Percentiles rank a stretch among this genome's conserved stretches.
phyloP scores from a whole-genome alignment of 2,888 invertebrate genomes.

The Drosophila nr. medialis region DNA sequence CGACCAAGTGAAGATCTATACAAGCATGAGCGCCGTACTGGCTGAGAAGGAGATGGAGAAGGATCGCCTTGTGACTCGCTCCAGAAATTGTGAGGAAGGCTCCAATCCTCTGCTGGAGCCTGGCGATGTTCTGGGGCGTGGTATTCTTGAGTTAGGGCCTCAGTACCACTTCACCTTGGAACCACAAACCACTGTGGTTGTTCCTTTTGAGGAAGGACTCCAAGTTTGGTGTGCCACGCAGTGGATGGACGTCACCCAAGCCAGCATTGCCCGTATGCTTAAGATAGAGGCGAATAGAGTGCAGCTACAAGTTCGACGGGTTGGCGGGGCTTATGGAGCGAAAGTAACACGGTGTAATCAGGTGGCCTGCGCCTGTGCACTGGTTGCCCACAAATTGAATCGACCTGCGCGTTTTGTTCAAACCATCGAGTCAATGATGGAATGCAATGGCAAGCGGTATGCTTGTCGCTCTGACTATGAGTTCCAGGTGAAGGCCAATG shows the following conservation, averaged over 20 bases:
- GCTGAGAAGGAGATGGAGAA: constrained; percentile 51
- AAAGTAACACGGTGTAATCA: constrained; percentile 89
- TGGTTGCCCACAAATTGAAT: constrained; percentile 87
- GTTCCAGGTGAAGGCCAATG: constrained; percentile 87
- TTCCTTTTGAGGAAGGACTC: constrained; percentile 89
- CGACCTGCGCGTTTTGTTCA: constrained; percentile 90
- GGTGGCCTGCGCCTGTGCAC: constrained; percentile 88
- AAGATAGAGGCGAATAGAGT: constrained; percentile 87
- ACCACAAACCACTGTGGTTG: constrained; percentile 88
- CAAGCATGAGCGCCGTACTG: constrained; percentile 85
- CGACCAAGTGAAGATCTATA: constrained; percentile 68
- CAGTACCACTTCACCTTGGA: constrained; percentile 93
- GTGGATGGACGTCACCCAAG: constrained; percentile 87
- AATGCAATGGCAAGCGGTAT: constrained; percentile 88
- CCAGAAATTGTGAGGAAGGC: constrained; percentile 20
- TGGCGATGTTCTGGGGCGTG: constrained; percentile 80
- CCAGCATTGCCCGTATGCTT: constrained; percentile 85
- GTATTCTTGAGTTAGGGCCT: constrained; percentile 86
- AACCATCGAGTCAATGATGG: constrained; percentile 90
- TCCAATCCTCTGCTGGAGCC: constrained; percentile 18
- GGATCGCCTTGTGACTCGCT: constrained; percentile 55
- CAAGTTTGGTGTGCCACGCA: constrained; percentile 89
- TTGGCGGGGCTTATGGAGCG: constrained; percentile 93
- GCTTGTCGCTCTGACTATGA: constrained; percentile 88
- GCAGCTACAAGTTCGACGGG: constrained; percentile 89